Evolutionary conservation across 2,888 invertebrate genomes (phyloP).

Genomic region (Drosophila paranaensis): DNA sequence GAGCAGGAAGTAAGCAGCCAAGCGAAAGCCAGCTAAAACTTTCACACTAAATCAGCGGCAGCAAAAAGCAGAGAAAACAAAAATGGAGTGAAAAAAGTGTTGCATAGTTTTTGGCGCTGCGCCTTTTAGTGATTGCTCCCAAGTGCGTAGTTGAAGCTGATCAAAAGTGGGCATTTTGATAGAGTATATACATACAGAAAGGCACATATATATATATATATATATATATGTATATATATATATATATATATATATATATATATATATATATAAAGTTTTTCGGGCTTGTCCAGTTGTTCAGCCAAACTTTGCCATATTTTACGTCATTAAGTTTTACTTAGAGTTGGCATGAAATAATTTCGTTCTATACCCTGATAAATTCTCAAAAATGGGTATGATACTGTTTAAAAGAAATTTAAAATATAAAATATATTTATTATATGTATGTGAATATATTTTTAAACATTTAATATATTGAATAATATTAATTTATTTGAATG

Average conservation of each 20-base stretch:
- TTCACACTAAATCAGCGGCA: conserved; percentile 77
- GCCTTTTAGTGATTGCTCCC: conserved; percentile 67
- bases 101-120: conserved; percentile 53
- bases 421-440: neutral
- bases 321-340: conserved; percentile 70
- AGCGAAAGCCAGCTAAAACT: conserved; percentile 57
- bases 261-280: neutral
- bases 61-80: conserved; percentile 23
- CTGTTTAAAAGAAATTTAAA: too few relatives aligned
- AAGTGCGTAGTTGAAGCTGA: conserved; percentile 75
- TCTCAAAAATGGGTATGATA: neutral
- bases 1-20: conserved; percentile 1
- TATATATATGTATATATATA: neutral
- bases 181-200: conserved; percentile 28
- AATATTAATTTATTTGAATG: neutral
- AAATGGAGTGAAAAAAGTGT: conserved; percentile 47
- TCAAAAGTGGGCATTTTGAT: conserved; percentile 71
- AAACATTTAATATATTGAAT: too few relatives aligned
- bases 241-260: neutral
- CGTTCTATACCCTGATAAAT: conserved; percentile 14
- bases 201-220: neutral
- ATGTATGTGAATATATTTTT: too few relatives aligned
- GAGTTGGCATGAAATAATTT: conserved; percentile 51
- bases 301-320: conserved; percentile 69
- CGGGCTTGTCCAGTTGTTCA: conserved; percentile 15